phyloP scores from a whole-genome alignment of 2,888 invertebrate species.

The Cremastinae sp. region DNA sequence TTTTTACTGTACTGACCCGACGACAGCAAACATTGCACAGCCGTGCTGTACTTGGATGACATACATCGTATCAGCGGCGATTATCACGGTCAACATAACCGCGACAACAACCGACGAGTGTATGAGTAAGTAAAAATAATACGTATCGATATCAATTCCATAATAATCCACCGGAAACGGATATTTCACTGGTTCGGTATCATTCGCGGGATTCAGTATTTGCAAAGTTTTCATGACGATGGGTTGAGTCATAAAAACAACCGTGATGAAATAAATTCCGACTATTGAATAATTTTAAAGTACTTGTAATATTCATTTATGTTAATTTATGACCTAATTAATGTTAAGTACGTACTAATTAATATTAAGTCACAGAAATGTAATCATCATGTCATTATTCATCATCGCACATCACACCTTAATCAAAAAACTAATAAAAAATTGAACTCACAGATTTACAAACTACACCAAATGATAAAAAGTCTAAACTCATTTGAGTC shows the following conservation, averaged over 20 bases:
- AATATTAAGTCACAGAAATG: too few relatives aligned
- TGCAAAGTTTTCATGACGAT: constrained; percentile 18
- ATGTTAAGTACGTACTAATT: too few relatives aligned
- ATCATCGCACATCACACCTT: too few relatives aligned
- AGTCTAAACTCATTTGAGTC: too few relatives aligned
- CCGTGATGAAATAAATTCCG: constrained; percentile 26
- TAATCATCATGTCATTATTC: too few relatives aligned
- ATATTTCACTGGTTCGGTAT: constrained; percentile 23
- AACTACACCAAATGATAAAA: too few relatives aligned
- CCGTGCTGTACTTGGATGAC: constrained; percentile 49
- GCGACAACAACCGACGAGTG: constrained; percentile 28
- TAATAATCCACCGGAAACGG: constrained; percentile 49
- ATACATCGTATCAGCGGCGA: constrained; percentile 48
- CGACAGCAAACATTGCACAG: constrained; percentile 46
- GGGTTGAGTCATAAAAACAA: constrained; percentile 47
- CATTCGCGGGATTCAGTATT: neutral
- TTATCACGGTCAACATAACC: constrained; percentile 22
- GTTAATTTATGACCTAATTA: too few relatives aligned
- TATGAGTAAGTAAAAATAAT: constrained; percentile 45
- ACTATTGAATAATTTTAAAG: constrained; percentile 24
- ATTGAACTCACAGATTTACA: too few relatives aligned
- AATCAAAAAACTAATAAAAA: too few relatives aligned
- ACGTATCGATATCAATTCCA: constrained; percentile 31
- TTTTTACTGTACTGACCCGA: constrained; percentile 40
- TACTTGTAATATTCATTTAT: too few relatives aligned